Conservation (phyloP, 1,140 invertebrate genomes). For the Brachionus plicatilis region DNA sequence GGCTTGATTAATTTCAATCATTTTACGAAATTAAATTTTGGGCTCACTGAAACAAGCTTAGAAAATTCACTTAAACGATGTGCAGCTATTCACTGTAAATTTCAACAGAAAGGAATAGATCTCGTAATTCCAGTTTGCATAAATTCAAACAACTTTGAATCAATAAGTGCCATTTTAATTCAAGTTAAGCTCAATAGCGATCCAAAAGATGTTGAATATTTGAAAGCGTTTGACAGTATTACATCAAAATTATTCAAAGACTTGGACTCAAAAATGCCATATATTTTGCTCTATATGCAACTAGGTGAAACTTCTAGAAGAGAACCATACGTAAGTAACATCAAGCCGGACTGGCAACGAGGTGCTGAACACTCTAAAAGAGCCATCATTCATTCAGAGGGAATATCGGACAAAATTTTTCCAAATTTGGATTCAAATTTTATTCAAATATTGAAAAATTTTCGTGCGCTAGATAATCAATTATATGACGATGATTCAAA, state of each 20-base stretch:
- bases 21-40: neutral
- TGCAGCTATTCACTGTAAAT: neutral
- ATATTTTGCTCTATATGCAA: neutral
- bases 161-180: neutral
- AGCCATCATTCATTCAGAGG: neutral
- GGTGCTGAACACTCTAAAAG: neutral
- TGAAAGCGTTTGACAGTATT: neutral
- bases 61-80: neutral
- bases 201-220: neutral
- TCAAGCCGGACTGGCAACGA: neutral
- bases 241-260: neutral
- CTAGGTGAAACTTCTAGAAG: neutral
- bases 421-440: neutral
- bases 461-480: neutral
- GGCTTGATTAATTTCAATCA: constrained; percentile 7
- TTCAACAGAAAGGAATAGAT: neutral
- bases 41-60: neutral
- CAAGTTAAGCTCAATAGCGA: neutral
- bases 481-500: neutral
- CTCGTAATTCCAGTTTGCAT: neutral
- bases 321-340: neutral
- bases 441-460: neutral
- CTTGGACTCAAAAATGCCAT: neutral
- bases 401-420: neutral
- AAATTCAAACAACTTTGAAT: neutral